Evolutionary conservation across 2,888 invertebrate genomes (phyloP), one percentile per base, ranked within the genome.

Genomic region (Biston betularia): DNA sequence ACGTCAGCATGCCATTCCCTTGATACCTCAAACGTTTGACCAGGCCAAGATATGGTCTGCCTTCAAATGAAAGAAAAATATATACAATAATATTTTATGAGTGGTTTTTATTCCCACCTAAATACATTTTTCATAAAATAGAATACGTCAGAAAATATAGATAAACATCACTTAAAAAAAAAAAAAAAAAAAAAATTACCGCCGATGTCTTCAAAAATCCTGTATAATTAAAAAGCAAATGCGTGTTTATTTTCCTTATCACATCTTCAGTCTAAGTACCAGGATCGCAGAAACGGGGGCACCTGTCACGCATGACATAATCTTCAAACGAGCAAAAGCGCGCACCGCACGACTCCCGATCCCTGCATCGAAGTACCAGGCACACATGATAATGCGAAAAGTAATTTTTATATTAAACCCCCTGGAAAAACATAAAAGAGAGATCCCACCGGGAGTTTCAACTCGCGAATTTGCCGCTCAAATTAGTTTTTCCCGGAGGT

Each of bases 361-460:
- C 87, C 86, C 87, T 66, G 71, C 71, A 2, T 81, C 71, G 79
- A 70, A 71, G 80, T 83, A 86, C 86, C 83, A 87, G 79, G 86
- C 89, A 87, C 88, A 88, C 88, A 91, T 86, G 90, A 89, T 92
- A 90, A 92, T 89, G 87, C 81, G 78, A 84, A 91, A 92, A 89
- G 90, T 92, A 92, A 92, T 93, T 93, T 90, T 90, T 90, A 87
- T 91, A 91, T 91, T 91, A 92, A 93, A 92, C 88, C 89, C 89
- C 87, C 86, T 89, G 84, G 81, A 84, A 84, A 89, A 92, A 91
- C 90, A 92, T 90, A 89, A 92, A 90, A 92, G 92, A 88, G 86
- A 87, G 83, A 85, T 87, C 85, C 84, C 79, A 79, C 84, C 54
- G 52, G 59, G 67, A 55, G 54, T 76, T 78, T 83, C 79, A 81